Evolutionary conservation across 2,888 invertebrate genomes (phyloP), one percentile per base, ranked within the genome.

Genomic region (Mythimna impura): DNA sequence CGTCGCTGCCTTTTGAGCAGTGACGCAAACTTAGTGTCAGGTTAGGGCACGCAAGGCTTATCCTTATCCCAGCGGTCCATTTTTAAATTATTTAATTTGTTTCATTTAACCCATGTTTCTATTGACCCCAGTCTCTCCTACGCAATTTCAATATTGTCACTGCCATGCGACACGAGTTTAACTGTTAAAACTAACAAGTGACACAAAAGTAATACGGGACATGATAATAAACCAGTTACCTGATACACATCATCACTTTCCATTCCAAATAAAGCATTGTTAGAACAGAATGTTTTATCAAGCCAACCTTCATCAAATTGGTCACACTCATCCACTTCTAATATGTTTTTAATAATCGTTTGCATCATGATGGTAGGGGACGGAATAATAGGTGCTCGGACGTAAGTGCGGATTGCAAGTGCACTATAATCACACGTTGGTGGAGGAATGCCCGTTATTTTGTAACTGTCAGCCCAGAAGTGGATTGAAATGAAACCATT

Each of bases 361-460:
- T 88, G 71, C 81, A 81, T 84, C 79, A 81, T 71, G 57, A 81
- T 71, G 57, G 68, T 80, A 71, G 66, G 71, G 73, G 73, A 71
- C 72, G 36, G 57, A 61, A 78, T 85, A 84, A 81, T 85, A 76
- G 81, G 75, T 64, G 58, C 73, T 71, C 60, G 64, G 73, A 71
- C 57, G 73, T 83, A 83, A 80, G 71, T 70, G 81, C 80, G 79
- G 73, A 78, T 82, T 84, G 81, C 85, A 83, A 83, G 77, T 88
- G 88, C 88, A 89, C 60, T 80, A 66, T 91, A 91, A 91, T 91
- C 89, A 89, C 80, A 89, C 57, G 83, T 85, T 84, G 71, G 79
- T 66, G 73, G 55, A 77, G 83, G 87, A 88, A 88, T 86, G 86
- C 66, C 83, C 80, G 83, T 73, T 84, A 86, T 90, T 89, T 88